Evolutionary conservation across 2,888 invertebrate genomes (phyloP).

Genomic region (Zaprionus lineosus): DNA sequence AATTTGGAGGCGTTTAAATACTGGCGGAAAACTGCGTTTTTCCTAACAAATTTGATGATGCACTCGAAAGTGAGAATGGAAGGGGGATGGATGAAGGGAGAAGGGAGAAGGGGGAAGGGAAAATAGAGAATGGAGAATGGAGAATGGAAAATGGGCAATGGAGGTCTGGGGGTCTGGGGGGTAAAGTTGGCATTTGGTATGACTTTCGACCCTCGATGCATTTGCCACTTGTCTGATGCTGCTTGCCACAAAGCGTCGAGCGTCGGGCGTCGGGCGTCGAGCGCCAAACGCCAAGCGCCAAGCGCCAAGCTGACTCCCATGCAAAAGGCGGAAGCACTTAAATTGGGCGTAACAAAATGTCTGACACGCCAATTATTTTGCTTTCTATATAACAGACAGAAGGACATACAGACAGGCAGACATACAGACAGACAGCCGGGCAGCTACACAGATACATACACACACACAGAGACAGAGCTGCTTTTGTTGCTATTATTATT

Average conservation of each 20-base stretch:
- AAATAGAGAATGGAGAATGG: neutral
- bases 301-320: conserved; percentile 30
- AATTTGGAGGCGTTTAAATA: conserved; percentile 29
- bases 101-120: neutral
- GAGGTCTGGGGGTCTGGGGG: too few relatives aligned
- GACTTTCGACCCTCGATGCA: conserved; percentile 46
- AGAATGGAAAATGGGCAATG: neutral
- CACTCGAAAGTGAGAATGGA: too few relatives aligned
- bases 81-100: too few relatives aligned
- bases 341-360: conserved; percentile 76
- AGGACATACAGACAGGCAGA: neutral
- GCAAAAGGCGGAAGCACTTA: conserved; percentile 69
- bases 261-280: too few relatives aligned
- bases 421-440: conserved; percentile 15
- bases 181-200: conserved; percentile 20
- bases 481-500: conserved; percentile 19
- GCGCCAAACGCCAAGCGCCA: too few relatives aligned
- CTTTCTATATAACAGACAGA: conserved; percentile 65
- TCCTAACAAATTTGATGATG: neutral
- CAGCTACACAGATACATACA: neutral
- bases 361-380: conserved; percentile 76
- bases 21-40: conserved; percentile 26
- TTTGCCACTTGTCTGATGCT: conserved; percentile 38
- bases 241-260: conserved; percentile 10
- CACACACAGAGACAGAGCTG: conserved; percentile 3